A percentile compares a stretch with the other conserved stretches of the same genome.
Evolutionary conservation across 2,113 vertebrate species (phyloP).

Genomic region (Pteruthius melanotis): DNA sequence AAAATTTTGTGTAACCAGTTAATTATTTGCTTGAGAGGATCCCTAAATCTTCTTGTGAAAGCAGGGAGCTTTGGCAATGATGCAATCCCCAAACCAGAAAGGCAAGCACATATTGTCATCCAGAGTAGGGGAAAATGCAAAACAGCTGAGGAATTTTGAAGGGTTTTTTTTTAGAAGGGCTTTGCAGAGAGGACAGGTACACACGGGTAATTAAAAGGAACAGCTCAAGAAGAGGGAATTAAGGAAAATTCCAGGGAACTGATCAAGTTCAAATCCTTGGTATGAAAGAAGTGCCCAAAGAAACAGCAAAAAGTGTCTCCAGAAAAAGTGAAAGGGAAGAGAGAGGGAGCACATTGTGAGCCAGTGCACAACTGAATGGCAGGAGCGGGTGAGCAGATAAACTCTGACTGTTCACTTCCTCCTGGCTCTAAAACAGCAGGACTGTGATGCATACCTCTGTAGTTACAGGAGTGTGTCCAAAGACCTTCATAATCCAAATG

Average conservation of each 20-base stretch:
- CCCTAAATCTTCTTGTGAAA: background rate
- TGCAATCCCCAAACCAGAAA: background rate
- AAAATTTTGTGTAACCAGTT: background rate
- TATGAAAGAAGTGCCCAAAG: background rate
- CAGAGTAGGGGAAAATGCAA: background rate
- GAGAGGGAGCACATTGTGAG: background rate
- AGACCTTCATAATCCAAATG: background rate
- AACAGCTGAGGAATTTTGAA: background rate
- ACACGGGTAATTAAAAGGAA: background rate
- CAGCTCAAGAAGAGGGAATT: background rate
- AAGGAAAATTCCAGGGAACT: background rate
- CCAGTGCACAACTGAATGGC: fast-evolving
- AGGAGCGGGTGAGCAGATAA: background rate
- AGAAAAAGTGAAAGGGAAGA: background rate
- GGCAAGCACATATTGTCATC: background rate
- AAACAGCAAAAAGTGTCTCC: background rate
- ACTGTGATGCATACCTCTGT: background rate
- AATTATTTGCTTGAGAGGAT: slow-evolving; percentile 46
- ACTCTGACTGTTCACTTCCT: background rate
- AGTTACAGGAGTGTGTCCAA: background rate
- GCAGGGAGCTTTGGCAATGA: background rate
- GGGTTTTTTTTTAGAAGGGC: background rate
- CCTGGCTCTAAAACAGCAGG: background rate
- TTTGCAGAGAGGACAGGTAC: background rate
- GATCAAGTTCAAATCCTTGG: background rate